Evolutionary conservation across 2,113 vertebrate species (phyloP).

Genomic region (Chloroceryle aenea): DNA sequence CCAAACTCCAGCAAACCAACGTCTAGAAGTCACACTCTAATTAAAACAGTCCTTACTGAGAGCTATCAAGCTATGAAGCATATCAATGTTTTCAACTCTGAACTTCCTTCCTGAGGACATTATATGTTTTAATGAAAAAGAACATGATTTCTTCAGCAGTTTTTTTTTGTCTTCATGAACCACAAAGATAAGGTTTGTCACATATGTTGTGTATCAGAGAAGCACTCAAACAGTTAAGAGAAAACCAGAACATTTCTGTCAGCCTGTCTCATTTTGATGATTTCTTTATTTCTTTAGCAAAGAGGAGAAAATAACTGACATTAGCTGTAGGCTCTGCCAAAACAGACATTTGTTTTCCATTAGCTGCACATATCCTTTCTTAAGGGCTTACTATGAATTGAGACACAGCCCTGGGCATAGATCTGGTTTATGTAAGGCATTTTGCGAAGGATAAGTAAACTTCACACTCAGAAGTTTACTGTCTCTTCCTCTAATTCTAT

Average conservation of each 20-base stretch:
- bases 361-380: conserved; percentile 59
- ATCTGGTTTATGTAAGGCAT: conserved; percentile 52
- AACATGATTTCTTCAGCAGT: conserved; percentile 23
- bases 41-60: conserved; percentile 25
- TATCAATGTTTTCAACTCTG: conserved; percentile 51
- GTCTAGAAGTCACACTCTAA: conserved; percentile 26
- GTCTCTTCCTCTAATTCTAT: neutral
- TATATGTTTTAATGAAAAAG: conserved; percentile 40
- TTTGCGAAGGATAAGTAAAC: conserved; percentile 42
- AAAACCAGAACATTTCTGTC: conserved; percentile 40
- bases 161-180: neutral
- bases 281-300: conserved; percentile 52
- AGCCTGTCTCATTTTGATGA: conserved; percentile 17
- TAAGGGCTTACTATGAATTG: conserved; percentile 35
- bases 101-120: conserved; percentile 53
- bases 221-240: conserved; percentile 51
- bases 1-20: conserved; percentile 41
- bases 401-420: neutral
- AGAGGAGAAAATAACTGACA: conserved; percentile 51
- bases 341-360: conserved; percentile 77
- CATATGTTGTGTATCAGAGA: conserved; percentile 57
- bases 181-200: conserved; percentile 33
- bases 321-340: conserved; percentile 69
- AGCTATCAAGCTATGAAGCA: neutral
- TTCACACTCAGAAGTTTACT: conserved; percentile 13